Conservation (phyloP, 2,888 invertebrate genomes). For the Morinoia aosen region DNA sequence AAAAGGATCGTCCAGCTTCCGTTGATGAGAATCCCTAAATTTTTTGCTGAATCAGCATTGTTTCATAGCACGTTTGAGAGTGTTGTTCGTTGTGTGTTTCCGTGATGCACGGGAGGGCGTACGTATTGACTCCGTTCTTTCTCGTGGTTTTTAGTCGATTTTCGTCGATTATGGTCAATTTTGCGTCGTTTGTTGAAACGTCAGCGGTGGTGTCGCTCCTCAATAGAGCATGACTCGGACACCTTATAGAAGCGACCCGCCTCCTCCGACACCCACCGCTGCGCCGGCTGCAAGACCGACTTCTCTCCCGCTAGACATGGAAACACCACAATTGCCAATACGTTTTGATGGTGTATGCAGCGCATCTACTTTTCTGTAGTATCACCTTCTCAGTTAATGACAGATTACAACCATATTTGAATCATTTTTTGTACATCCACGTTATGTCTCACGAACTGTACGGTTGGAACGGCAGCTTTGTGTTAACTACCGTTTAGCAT, state of each 20-base stretch:
- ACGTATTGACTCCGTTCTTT: conserved; percentile 21
- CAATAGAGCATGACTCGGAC: conserved; percentile 15
- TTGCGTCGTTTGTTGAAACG: conserved; percentile 9
- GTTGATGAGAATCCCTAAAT: conserved; percentile 19
- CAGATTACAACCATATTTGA: too few relatives aligned
- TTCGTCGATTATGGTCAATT: conserved; percentile 25
- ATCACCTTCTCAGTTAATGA: background rate
- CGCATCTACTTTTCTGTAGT: background rate
- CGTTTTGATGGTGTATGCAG: background rate
- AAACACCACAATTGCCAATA: background rate
- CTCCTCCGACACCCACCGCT: background rate
- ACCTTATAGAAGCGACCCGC: background rate
- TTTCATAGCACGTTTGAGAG: conserved; percentile 27
- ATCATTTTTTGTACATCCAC: too few relatives aligned
- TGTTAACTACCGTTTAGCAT: background rate
- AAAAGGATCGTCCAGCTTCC: conserved; percentile 34
- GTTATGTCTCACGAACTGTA: too few relatives aligned
- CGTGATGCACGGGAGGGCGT: conserved; percentile 5
- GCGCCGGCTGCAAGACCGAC: background rate
- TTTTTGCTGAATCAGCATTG: conserved; percentile 37
- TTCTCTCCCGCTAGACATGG: background rate
- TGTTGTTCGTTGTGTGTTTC: conserved; percentile 16
- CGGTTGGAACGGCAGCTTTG: background rate
- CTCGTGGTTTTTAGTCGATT: background rate
- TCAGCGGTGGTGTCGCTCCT: background rate